Percentiles rank a stretch among this genome's conserved stretches.
These are phyloP conservation scores for Eupithecia pulchellata DNA, from an alignment of 2,888 invertebrate species.

Conservation along the genomic window DNA sequence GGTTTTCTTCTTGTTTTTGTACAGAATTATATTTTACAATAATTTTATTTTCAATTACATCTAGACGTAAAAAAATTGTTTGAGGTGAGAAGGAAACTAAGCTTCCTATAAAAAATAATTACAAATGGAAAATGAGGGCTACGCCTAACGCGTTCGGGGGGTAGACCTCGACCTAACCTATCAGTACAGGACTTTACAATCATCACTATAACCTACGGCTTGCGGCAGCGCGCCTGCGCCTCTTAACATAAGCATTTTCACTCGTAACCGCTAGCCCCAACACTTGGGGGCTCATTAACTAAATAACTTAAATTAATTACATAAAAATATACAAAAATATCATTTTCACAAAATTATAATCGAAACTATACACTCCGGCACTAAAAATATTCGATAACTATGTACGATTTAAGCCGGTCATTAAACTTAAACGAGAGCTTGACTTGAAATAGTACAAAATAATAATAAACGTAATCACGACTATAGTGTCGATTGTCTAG, in stretches of 20 bases:
- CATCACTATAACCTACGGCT: conserved; percentile 78
- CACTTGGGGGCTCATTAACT: conserved; percentile 66
- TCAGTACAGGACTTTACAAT: conserved; percentile 84
- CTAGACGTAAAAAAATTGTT: conserved; percentile 83
- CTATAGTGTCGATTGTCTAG: conserved; percentile 85
- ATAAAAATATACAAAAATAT: conserved; percentile 86
- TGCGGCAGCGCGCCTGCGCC: conserved; percentile 48
- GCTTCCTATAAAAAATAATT: conserved; percentile 83
- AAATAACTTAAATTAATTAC: conserved; percentile 83
- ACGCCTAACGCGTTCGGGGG: conserved; percentile 82
- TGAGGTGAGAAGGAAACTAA: conserved; percentile 85
- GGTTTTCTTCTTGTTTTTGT: conserved; percentile 84
- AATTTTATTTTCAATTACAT: conserved; percentile 85
- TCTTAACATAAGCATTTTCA: conserved; percentile 71
- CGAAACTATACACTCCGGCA: conserved; percentile 83
- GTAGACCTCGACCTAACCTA: conserved; percentile 83
- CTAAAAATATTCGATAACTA: conserved; percentile 82
- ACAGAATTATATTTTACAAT: conserved; percentile 84
- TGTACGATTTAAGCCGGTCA: conserved; percentile 83
- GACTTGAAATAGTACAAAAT: conserved; percentile 80
- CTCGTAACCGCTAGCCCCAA: conserved; percentile 66
- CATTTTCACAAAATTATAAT: conserved; percentile 84
- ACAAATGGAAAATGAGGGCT: conserved; percentile 84
- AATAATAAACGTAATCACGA: conserved; percentile 78
- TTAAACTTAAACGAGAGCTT: conserved; percentile 84